A percentile compares a stretch with the other conserved stretches of the same genome.
Evolutionary conservation across 2,888 invertebrate genomes (phyloP).

Genomic region (Linyphia triangularis): DNA sequence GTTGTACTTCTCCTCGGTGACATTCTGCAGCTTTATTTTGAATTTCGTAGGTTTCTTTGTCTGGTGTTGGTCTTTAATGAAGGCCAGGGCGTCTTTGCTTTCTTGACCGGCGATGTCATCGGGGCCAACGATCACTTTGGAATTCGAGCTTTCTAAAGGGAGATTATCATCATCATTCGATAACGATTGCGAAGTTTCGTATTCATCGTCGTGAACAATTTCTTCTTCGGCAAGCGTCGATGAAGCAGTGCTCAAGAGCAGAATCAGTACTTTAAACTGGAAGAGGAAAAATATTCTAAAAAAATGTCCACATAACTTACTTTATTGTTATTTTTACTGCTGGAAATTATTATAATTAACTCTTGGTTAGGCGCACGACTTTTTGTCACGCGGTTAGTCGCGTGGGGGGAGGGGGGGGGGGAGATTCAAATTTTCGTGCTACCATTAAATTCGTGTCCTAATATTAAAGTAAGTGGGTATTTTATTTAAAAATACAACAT

Average conservation of each 20-base stretch:
- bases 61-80: background rate
- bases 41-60: background rate
- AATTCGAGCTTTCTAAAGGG: slow-evolving; percentile 11
- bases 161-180: background rate
- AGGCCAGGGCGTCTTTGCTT: background rate
- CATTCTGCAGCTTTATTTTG: slow-evolving; percentile 27
- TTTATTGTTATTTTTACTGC: too few relatives aligned
- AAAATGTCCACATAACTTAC: too few relatives aligned
- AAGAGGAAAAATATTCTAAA: background rate
- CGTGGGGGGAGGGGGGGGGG: too few relatives aligned
- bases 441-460: too few relatives aligned
- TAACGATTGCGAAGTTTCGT: background rate
- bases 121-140: background rate
- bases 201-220: background rate
- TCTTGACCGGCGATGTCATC: background rate
- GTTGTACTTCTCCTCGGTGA: slow-evolving; percentile 30
- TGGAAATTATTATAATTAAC: too few relatives aligned
- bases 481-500: too few relatives aligned
- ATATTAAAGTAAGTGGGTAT: too few relatives aligned
- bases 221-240: background rate
- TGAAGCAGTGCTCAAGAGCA: background rate
- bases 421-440: too few relatives aligned
- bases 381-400: too few relatives aligned
- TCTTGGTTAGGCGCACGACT: too few relatives aligned
- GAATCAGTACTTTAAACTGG: background rate